Conservation (phyloP, 2,113 vertebrate genomes). For the Procavia capensis region DNA sequence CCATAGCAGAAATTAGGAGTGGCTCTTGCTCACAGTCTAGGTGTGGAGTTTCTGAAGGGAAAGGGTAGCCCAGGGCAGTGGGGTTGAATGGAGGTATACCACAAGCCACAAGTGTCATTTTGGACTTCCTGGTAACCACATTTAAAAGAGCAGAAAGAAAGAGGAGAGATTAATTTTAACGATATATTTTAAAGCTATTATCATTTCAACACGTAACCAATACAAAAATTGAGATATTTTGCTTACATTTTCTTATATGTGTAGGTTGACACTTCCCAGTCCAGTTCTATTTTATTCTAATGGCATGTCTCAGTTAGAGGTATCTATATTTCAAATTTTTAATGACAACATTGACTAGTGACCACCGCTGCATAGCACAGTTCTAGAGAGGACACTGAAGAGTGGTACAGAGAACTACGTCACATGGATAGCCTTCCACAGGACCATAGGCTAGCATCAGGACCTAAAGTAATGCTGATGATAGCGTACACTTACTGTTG, state of each 20-base stretch:
- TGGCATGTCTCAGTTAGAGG: background rate
- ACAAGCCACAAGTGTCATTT: background rate
- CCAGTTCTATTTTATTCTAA: background rate
- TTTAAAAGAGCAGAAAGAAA: background rate
- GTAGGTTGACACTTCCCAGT: background rate
- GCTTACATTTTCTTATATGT: background rate
- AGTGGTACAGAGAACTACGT: background rate
- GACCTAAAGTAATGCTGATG: too few relatives aligned
- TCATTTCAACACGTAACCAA: background rate
- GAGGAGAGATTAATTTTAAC: background rate
- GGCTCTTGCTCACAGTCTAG: background rate
- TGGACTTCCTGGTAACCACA: background rate
- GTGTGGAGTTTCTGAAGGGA: background rate
- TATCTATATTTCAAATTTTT: background rate
- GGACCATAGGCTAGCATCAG: background rate
- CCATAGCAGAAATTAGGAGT: background rate
- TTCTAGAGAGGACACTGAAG: background rate
- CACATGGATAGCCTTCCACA: background rate
- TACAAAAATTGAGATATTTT: background rate
- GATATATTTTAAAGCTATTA: background rate
- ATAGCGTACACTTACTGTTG: background rate
- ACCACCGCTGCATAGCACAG: background rate
- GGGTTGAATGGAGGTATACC: background rate
- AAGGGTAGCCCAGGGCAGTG: background rate
- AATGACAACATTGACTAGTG: background rate